These are phyloP conservation scores for Cynopterus sphinx DNA, from an alignment of 2,797 vertebrate species.

Conservation along the genomic window DNA sequence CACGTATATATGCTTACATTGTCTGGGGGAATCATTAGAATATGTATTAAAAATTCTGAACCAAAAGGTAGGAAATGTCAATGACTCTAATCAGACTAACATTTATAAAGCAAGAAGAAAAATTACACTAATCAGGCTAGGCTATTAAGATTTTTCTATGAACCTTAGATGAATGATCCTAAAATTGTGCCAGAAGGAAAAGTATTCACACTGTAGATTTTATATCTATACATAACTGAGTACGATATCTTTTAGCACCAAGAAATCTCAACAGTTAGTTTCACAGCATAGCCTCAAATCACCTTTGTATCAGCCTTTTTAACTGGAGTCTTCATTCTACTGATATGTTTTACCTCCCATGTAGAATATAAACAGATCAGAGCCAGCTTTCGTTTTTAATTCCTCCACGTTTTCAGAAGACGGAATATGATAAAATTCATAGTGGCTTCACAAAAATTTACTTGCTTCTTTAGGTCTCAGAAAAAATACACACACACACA, in stretches of 20 bases:
- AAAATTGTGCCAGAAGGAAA: conserved; percentile 33
- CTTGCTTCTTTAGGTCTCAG: conserved; percentile 27
- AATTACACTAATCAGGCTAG: background rate
- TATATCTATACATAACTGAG: background rate
- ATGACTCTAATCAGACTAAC: background rate
- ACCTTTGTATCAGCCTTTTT: conserved; percentile 32
- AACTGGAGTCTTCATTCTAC: conserved; percentile 6
- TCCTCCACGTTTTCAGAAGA: background rate
- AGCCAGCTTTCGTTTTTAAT: background rate
- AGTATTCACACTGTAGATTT: background rate
- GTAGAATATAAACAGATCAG: conserved; percentile 31
- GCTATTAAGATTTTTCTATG: background rate
- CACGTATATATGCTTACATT: conserved; percentile 19
- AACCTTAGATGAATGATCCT: conserved; percentile 4
- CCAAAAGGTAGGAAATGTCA: background rate
- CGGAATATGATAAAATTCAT: background rate
- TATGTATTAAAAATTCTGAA: conserved; percentile 29
- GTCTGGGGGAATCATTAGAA: background rate
- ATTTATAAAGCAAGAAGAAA: conserved; percentile 31
- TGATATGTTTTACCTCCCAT: conserved; percentile 35
- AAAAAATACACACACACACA: background rate
- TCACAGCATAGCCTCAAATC: background rate
- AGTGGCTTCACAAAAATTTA: background rate
- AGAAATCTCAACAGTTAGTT: conserved; percentile 29
- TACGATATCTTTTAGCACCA: conserved; percentile 26